phyloP scores from a whole-genome alignment of 37 sponge, comb jelly and placozoan genomes.

The Haliclona indistincta region DNA sequence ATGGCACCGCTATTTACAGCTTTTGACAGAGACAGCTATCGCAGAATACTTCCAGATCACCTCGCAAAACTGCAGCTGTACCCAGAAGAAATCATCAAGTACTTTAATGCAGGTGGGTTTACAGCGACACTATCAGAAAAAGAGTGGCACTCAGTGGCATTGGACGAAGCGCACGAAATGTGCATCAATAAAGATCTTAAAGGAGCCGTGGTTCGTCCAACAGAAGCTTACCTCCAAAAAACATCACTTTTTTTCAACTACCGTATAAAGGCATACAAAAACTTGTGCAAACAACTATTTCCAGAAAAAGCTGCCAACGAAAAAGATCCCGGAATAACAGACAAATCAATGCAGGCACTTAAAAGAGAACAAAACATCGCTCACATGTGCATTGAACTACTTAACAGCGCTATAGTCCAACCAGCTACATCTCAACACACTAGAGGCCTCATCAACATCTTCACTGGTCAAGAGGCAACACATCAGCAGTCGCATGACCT shows the following conservation, averaged over 20 bases:
- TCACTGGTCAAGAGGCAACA: not conserved
- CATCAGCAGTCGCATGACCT: constrained; percentile 9
- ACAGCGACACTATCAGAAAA: not conserved
- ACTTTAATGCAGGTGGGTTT: constrained; percentile 9
- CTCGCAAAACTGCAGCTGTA: not conserved
- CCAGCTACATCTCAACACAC: not conserved
- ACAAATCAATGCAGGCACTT: not conserved
- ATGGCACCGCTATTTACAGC: constrained; percentile 25
- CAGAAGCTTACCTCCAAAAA: constrained; percentile 41
- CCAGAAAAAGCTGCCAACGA: constrained; percentile 2
- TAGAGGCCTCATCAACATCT: not conserved
- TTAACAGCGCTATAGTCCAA: not conserved
- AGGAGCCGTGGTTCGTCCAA: constrained; percentile 9
- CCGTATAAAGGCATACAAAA: constrained; percentile 18
- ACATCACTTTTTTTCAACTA: constrained; percentile 34
- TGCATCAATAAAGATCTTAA: constrained; percentile 33
- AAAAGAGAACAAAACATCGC: not conserved
- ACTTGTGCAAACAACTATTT: constrained; percentile 9
- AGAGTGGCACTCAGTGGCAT: constrained; percentile 15
- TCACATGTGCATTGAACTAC: not conserved
- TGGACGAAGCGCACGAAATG: constrained; percentile 30
- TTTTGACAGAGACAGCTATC: constrained; percentile 1
- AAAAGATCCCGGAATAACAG: not conserved
- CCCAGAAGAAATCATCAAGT: not conserved
- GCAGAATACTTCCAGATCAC: constrained; percentile 6